Evolutionary conservation across 2,888 invertebrate species (phyloP), one percentile per base, ranked within the genome.

Genomic region (Rhagium mordax): DNA sequence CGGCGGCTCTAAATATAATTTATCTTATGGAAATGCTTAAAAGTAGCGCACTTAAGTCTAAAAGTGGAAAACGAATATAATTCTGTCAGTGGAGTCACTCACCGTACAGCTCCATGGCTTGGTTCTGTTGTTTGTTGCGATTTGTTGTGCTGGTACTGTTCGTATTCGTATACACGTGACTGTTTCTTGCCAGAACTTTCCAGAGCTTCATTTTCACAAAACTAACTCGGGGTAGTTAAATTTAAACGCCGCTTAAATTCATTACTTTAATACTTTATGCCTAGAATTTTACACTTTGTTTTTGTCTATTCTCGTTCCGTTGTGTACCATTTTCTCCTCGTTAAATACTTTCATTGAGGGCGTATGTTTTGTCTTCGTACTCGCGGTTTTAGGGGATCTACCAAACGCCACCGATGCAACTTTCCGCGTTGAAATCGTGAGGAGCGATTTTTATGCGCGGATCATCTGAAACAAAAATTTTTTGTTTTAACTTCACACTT

Each of bases 131-230:
- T 67, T 78, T 81, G 55, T 78, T 75, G 62, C 81, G 81, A 76
- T 62, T 71, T 53, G 68, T 72, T 41, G 81, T 74, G 13, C 27
- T 21, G 41, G 74, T 74, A 18, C 74, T 69, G 8, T 75, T 76
- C 10, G 79, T 74, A 55, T 78, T 79, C 16, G 75, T 83, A 70
- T 87, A 87, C 70, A 87, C 86, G 81, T 87, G 86, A 81, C 87
- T 87, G 78, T 87, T 87, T 77, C 87, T 85, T 24, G 87, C 86
- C 68, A 88, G 79, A 61, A 87, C 87, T 79, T 88, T 88, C 88
- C 88, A 88, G 76, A 88, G 81, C 83, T 88, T 88, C 88, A 88
- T 88, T 80, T 83, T 86, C 55, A 33, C n/a, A n/a, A n/a, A n/a
- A n/a, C 55, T 29, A 8, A 10, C n/a, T 29, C 55, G 65, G 33